Evolutionary conservation across 2,888 invertebrate species (phyloP).

Genomic region (Acanthosepion lycidas): DNA sequence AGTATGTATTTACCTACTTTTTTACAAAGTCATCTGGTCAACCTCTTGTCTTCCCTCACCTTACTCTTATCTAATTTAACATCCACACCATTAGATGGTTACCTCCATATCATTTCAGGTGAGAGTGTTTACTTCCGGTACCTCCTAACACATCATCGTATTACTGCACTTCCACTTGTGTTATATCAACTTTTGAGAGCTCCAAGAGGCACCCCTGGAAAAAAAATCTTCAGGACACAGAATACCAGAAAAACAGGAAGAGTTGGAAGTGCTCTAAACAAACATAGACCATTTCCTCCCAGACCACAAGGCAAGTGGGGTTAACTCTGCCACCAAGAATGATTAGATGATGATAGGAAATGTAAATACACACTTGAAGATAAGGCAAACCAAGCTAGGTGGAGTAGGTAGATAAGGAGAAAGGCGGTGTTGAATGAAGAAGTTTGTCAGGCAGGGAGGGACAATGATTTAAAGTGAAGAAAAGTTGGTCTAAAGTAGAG

Average conservation of each 20-base stretch:
- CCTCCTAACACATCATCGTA: background rate
- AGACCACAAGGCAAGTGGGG: background rate
- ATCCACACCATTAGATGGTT: background rate
- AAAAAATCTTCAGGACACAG: background rate
- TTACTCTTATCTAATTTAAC: background rate
- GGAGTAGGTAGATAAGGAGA: background rate
- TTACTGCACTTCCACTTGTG: background rate
- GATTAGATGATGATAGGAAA: constrained; percentile 21
- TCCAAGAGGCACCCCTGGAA: background rate
- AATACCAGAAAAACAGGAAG: constrained; percentile 1
- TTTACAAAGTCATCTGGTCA: background rate
- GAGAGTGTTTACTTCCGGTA: background rate
- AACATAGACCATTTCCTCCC: background rate
- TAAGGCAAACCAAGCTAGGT: background rate
- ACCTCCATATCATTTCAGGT: background rate
- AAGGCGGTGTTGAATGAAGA: background rate
- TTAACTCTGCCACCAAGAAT: constrained; percentile 13
- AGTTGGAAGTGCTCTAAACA: background rate
- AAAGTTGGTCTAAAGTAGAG: background rate
- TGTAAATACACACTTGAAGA: constrained; percentile 33
- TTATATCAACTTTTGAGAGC: background rate
- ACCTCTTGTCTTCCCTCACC: background rate
- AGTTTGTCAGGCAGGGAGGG: background rate
- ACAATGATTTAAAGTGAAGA: background rate
- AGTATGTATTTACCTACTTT: background rate